phyloP scores from a whole-genome alignment of 2,888 invertebrate genomes.

The Eledona agricola region DNA sequence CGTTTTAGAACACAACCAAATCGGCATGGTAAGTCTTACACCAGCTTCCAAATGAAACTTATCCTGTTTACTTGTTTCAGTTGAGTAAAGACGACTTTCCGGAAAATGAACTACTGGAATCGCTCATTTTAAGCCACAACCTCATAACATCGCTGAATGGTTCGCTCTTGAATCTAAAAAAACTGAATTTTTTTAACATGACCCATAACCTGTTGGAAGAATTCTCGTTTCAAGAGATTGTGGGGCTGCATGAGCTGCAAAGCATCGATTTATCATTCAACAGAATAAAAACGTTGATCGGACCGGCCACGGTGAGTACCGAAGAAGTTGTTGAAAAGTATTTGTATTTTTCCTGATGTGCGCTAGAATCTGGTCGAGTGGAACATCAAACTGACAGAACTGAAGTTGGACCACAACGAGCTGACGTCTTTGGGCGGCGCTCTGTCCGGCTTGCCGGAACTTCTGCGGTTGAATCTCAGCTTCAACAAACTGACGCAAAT shows the following conservation, averaged over 20 bases:
- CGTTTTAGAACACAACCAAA: slow-evolving; percentile 76
- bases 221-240: slow-evolving; percentile 82
- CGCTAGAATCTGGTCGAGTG: slow-evolving; percentile 79
- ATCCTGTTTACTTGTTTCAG: slow-evolving; percentile 59
- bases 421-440: slow-evolving; percentile 77
- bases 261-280: slow-evolving; percentile 81
- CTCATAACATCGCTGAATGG: slow-evolving; percentile 75
- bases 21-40: slow-evolving; percentile 70
- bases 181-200: slow-evolving; percentile 75
- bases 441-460: slow-evolving; percentile 76
- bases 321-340: too few relatives aligned
- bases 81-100: slow-evolving; percentile 79
- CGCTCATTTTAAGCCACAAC: slow-evolving; percentile 78
- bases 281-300: slow-evolving; percentile 72
- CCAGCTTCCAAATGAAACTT: neutral
- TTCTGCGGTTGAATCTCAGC: slow-evolving; percentile 77
- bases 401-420: slow-evolving; percentile 79
- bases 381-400: slow-evolving; percentile 75
- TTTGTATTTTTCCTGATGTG: slow-evolving; percentile 2
- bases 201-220: slow-evolving; percentile 79
- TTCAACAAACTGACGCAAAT: slow-evolving; percentile 79
- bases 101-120: slow-evolving; percentile 74
- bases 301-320: slow-evolving; percentile 71
- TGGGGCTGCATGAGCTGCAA: slow-evolving; percentile 75
- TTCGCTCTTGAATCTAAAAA: slow-evolving; percentile 74